These are phyloP conservation scores for Archivesica marissinica DNA, from an alignment of 1,140 invertebrate genomes.

Conservation along the genomic window DNA sequence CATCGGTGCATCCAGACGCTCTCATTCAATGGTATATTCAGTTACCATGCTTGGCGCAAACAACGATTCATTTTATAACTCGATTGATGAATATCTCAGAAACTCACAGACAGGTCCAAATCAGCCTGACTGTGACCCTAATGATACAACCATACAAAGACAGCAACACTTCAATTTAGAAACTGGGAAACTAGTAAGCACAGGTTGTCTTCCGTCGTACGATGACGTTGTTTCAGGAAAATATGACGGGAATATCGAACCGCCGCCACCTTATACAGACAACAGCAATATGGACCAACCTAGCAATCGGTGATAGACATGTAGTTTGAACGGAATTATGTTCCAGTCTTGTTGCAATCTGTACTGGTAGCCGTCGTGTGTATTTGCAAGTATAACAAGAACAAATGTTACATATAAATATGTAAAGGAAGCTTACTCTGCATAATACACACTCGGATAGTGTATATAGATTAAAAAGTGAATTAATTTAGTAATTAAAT, in stretches of 20 bases:
- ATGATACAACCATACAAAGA: background rate
- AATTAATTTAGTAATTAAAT: too few species aligned
- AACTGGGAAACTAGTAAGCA: background rate
- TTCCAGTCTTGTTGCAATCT: too few species aligned
- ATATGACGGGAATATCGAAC: background rate
- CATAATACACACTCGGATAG: too few species aligned
- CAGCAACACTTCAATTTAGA: background rate
- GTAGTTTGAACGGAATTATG: background rate
- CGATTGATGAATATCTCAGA: background rate
- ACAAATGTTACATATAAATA: too few species aligned
- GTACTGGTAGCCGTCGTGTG: too few species aligned
- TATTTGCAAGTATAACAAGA: too few species aligned
- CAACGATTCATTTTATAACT: background rate
- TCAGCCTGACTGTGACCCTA: background rate
- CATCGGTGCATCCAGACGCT: background rate
- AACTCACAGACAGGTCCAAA: background rate
- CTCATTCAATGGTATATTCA: background rate
- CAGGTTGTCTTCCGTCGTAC: background rate
- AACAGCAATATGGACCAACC: background rate
- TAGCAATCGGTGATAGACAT: background rate
- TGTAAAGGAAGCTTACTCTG: too few species aligned
- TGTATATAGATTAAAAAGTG: too few species aligned
- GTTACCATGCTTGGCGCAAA: background rate
- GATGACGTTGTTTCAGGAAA: background rate
- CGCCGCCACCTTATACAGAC: background rate